These are phyloP conservation scores for Clinocottus analis DNA, from an alignment of 2,113 vertebrate genomes.

Conservation along the genomic window DNA sequence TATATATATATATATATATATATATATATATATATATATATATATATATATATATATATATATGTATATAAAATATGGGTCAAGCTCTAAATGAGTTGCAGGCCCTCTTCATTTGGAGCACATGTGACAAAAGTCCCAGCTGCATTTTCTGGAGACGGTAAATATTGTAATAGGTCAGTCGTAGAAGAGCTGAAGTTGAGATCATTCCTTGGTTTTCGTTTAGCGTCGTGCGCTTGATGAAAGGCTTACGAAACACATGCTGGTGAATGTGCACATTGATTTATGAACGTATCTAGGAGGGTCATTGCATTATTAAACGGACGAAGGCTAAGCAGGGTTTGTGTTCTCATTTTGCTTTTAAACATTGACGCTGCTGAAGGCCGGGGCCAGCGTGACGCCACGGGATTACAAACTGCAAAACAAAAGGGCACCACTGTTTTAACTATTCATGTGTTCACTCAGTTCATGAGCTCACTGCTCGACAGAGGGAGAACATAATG, in stretches of 20 bases:
- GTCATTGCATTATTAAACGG: neutral
- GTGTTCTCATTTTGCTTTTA: neutral
- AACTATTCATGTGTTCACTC: neutral
- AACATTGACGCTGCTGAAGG: neutral
- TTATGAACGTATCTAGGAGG: neutral
- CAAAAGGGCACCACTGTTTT: neutral
- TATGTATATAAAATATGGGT: too few relatives aligned
- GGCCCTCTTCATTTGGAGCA: slow-evolving; percentile 22
- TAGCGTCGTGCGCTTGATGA: neutral
- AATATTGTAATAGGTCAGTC: neutral
- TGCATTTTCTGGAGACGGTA: slow-evolving; percentile 6
- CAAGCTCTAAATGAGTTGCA: slow-evolving; percentile 36
- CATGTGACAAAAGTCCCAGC: slow-evolving; percentile 47
- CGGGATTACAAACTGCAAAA: neutral
- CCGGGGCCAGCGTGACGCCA: neutral
- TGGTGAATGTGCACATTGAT: neutral
- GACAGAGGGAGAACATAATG: neutral
- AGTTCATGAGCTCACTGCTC: neutral
- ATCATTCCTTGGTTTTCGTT: neutral
- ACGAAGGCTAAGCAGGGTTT: neutral
- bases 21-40: too few relatives aligned
- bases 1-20: too few relatives aligned
- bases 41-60: too few relatives aligned
- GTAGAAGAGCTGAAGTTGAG: neutral
- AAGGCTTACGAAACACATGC: neutral